A percentile compares a stretch with the other conserved stretches of the same genome.
These are phyloP conservation scores for Akabosia matsudoensis DNA, from an alignment of 1,140 invertebrate genomes.

Conservation along the genomic window DNA sequence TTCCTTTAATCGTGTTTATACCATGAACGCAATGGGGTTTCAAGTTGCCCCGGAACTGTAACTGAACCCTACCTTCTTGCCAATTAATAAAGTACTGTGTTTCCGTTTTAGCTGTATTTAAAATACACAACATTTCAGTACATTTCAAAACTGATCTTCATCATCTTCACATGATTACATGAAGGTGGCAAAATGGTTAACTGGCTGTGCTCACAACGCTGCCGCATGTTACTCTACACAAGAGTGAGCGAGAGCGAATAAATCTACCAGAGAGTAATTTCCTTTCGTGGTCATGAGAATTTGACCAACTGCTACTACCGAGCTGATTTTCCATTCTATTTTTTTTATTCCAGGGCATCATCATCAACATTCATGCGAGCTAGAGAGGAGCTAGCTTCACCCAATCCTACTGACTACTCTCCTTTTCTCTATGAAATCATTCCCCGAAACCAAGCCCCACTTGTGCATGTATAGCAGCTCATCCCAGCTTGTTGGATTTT, in stretches of 20 bases:
- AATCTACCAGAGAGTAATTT: neutral
- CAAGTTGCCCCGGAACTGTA: too few relatives aligned
- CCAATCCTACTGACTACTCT: neutral
- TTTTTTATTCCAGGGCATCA: neutral
- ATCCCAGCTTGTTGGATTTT: neutral
- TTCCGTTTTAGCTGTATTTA: too few relatives aligned
- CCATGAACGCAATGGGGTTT: too few relatives aligned
- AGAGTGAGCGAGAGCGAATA: neutral
- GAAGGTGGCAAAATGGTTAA: neutral
- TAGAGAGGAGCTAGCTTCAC: neutral
- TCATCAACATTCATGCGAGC: neutral
- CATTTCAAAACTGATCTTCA: neutral
- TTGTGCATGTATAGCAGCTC: too few relatives aligned
- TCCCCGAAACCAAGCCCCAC: too few relatives aligned
- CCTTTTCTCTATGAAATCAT: too few relatives aligned
- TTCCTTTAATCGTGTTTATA: too few relatives aligned
- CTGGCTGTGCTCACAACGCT: neutral
- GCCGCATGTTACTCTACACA: neutral
- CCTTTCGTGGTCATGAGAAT: slow-evolving; percentile 10
- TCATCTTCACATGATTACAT: neutral
- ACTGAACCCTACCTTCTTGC: too few relatives aligned
- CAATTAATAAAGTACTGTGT: too few relatives aligned
- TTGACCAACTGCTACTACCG: neutral
- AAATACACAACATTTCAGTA: neutral
- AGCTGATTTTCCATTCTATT: neutral